Evolutionary conservation across 2,113 vertebrate genomes (phyloP).

Genomic region (Psittacus erithacus): DNA sequence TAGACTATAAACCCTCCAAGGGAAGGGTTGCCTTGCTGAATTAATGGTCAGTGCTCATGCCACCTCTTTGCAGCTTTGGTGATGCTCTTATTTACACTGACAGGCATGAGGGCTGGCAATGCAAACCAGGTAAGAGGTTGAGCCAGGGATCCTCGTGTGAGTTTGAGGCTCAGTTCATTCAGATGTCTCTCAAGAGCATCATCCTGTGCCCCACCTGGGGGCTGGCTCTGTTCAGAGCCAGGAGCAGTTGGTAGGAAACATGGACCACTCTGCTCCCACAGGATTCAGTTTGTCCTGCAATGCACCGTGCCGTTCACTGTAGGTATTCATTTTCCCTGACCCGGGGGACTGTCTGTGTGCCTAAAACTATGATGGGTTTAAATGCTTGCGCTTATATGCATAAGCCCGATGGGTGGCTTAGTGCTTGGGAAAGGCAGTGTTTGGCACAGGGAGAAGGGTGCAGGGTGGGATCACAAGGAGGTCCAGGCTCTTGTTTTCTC

Average conservation of each 20-base stretch:
- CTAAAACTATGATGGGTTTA: neutral
- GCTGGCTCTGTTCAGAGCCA: neutral
- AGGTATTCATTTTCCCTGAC: neutral
- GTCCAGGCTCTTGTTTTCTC: neutral
- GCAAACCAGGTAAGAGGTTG: neutral
- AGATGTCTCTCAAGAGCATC: neutral
- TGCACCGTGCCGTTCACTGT: fast-evolving
- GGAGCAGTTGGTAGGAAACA: neutral
- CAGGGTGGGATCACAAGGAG: fast-evolving
- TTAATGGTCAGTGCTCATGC: no score
- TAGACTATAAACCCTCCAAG: neutral
- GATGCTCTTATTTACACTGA: neutral
- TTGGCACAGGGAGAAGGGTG: neutral
- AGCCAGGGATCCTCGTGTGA: neutral
- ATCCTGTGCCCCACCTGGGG: neutral
- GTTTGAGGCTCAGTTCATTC: neutral
- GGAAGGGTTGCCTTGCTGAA: neutral
- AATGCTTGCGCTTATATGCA: neutral
- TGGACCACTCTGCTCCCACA: neutral
- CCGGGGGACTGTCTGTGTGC: neutral
- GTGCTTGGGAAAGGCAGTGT: neutral
- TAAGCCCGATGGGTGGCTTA: fast-evolving
- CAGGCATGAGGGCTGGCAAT: no score
- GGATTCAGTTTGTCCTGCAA: neutral
- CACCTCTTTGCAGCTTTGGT: neutral